phyloP scores from a whole-genome alignment of 2,113 vertebrate species.

The Balaenoptera acutorostrata region DNA sequence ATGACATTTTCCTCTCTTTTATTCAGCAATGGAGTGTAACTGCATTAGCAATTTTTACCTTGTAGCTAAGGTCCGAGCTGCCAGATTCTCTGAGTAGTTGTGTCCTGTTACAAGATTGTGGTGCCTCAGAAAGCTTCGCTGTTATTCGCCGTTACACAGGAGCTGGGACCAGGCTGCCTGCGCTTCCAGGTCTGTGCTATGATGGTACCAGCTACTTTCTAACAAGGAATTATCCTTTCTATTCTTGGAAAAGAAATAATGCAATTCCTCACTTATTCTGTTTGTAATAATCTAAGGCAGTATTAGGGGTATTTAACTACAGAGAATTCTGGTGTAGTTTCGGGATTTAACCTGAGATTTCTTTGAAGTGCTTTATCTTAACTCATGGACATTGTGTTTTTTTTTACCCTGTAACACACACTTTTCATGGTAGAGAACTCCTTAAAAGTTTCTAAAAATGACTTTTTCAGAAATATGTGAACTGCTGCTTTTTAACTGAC shows the following conservation, averaged over 20 bases:
- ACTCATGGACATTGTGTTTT: background rate
- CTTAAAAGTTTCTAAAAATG: background rate
- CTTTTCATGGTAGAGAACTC: background rate
- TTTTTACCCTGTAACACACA: background rate
- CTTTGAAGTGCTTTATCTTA: background rate
- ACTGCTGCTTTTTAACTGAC: background rate
- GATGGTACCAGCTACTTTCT: background rate
- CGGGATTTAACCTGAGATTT: background rate
- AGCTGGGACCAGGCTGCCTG: background rate
- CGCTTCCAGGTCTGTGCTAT: background rate
- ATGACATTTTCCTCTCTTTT: slow-evolving; percentile 41
- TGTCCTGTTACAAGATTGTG: background rate
- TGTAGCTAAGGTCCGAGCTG: background rate
- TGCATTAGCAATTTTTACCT: background rate
- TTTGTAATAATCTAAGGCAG: background rate
- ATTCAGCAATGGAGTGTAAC: background rate
- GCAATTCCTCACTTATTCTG: background rate
- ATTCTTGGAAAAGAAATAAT: background rate
- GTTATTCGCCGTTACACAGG: background rate
- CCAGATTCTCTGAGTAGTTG: background rate
- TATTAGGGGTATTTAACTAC: background rate
- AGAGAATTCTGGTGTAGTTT: background rate
- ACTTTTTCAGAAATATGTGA: background rate
- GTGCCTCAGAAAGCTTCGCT: background rate
- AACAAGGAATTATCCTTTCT: background rate